These are phyloP conservation scores for Lasiommata megera DNA, from an alignment of 2,888 invertebrate genomes.

Conservation along the genomic window DNA sequence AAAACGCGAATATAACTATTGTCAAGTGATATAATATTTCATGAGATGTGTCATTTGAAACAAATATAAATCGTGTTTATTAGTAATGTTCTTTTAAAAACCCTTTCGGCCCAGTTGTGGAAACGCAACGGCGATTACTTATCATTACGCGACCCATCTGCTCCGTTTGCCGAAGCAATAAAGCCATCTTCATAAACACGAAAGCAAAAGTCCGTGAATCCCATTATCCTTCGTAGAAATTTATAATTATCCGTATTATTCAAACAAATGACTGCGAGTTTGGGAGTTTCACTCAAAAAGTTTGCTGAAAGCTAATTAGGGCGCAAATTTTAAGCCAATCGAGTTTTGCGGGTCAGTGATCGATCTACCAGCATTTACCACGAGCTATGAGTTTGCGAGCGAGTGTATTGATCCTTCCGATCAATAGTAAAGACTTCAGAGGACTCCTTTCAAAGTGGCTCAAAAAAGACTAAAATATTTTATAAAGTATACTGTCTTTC, in stretches of 20 bases:
- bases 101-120: not conserved
- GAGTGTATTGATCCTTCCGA: no score
- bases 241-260: constrained; percentile 17
- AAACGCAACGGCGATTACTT: not conserved
- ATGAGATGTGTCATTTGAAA: no score
- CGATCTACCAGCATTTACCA: no score
- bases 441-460: no score
- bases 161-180: not conserved
- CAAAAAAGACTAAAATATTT: no score
- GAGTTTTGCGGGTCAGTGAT: not conserved
- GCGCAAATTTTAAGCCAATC: constrained; percentile 23
- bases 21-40: no score
- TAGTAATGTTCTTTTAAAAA: not conserved
- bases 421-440: no score
- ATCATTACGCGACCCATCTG: not conserved
- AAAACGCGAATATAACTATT: no score
- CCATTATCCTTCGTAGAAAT: constrained; percentile 9
- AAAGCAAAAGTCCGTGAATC: constrained; percentile 4
- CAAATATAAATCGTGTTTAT: no score
- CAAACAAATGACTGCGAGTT: constrained; percentile 14
- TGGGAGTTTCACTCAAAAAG: constrained; percentile 18
- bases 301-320: constrained; percentile 25
- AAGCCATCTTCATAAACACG: not conserved
- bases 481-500: no score
- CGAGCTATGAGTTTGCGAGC: no score